Conservation (phyloP, 2,888 invertebrate species). For the Yponomeuta plumbellus region DNA sequence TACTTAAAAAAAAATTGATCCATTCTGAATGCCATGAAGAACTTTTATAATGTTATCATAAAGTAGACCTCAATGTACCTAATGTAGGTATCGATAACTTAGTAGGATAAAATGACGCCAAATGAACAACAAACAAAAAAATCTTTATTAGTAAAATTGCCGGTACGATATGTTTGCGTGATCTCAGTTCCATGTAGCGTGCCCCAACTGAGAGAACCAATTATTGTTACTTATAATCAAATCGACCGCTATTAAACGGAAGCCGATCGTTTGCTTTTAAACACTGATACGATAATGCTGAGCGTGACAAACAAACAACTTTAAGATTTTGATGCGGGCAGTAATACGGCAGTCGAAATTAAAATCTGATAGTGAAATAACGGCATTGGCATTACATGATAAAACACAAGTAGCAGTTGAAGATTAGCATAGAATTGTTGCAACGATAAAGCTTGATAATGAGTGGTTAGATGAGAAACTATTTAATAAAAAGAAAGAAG, state of each 20-base stretch:
- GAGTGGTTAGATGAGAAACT: no score
- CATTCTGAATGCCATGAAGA: no score
- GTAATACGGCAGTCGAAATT: neutral
- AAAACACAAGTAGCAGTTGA: no score
- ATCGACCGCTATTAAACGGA: constrained; percentile 52
- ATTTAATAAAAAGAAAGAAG: neutral
- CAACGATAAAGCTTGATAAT: no score
- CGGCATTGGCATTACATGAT: no score
- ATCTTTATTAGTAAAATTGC: neutral
- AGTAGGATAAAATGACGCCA: neutral
- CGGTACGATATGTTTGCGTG: neutral
- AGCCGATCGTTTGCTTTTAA: constrained; percentile 29
- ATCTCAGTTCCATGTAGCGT: constrained; percentile 17
- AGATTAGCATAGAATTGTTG: no score
- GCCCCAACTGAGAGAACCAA: constrained; percentile 34
- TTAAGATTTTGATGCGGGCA: neutral
- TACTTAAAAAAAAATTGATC: no score
- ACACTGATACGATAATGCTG: constrained; percentile 6
- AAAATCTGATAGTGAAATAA: no score
- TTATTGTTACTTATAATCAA: constrained; percentile 53
- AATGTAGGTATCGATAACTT: neutral
- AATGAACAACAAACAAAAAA: neutral
- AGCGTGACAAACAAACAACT: neutral
- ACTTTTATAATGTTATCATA: no score
- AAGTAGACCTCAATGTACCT: neutral